Evolutionary conservation across 2,797 vertebrate species (phyloP).

Genomic region (Pelodytes ibericus): DNA sequence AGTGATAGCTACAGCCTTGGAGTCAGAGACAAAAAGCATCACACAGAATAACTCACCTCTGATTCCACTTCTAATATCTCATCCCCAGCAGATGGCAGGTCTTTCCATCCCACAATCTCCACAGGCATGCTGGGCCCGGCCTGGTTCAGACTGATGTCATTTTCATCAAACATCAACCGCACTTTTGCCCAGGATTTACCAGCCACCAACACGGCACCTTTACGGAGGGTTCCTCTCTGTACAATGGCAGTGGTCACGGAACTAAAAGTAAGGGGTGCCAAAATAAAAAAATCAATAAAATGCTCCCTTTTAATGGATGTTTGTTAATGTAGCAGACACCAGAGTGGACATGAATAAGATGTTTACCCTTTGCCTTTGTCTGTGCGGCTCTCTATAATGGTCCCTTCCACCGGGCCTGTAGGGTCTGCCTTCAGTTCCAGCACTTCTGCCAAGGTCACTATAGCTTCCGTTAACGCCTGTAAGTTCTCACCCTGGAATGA

Average conservation of each 20-base stretch:
- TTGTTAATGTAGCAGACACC: not conserved
- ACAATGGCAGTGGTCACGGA: constrained; percentile 87
- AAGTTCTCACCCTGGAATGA: constrained; percentile 84
- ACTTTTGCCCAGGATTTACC: constrained; percentile 92
- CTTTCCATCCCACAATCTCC: constrained; percentile 92
- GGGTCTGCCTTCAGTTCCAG: constrained; percentile 88
- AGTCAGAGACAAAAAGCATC: too few relatives aligned
- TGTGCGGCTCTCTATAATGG: constrained; percentile 85
- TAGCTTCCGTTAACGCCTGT: constrained; percentile 86
- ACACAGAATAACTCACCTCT: constrained; percentile 75
- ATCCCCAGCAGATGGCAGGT: constrained; percentile 88
- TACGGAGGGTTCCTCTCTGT: constrained; percentile 85
- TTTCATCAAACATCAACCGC: constrained; percentile 90
- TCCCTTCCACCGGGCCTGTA: constrained; percentile 80
- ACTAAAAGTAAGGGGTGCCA: constrained; percentile 66
- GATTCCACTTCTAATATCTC: constrained; percentile 91
- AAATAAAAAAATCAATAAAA: constrained; percentile 11
- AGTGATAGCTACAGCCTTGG: too few relatives aligned
- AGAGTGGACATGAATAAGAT: not conserved
- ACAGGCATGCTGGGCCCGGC: constrained; percentile 82
- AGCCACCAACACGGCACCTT: constrained; percentile 85
- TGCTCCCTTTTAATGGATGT: not conserved
- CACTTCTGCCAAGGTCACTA: constrained; percentile 86
- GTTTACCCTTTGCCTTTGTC: constrained; percentile 90
- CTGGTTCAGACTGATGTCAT: constrained; percentile 68